A percentile compares a stretch with the other conserved stretches of the same genome.
These are phyloP conservation scores for Castor canadensis DNA, from an alignment of 2,113 vertebrate genomes.

Conservation along the genomic window DNA sequence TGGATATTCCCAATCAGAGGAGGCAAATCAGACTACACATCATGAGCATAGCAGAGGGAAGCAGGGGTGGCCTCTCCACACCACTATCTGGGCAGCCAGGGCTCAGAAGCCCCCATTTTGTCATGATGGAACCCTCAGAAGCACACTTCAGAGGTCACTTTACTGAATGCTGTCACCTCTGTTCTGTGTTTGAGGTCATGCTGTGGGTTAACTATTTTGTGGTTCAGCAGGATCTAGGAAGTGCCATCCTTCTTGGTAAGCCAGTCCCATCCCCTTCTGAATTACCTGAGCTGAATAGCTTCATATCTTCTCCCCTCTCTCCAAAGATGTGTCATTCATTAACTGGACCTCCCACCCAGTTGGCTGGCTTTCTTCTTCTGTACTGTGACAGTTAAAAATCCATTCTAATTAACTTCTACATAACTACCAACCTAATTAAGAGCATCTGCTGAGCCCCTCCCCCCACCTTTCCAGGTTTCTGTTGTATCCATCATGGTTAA, in stretches of 20 bases:
- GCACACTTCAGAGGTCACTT: neutral
- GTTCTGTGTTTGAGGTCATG: neutral
- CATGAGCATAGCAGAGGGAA: neutral
- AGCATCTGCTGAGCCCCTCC: neutral
- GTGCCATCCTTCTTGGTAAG: neutral
- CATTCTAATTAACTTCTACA: neutral
- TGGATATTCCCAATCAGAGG: neutral
- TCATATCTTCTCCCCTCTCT: neutral
- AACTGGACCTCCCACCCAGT: neutral
- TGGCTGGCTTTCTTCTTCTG: neutral
- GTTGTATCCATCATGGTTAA: neutral
- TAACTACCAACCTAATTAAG: conserved; percentile 19
- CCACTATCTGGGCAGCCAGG: neutral
- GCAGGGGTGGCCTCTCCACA: neutral
- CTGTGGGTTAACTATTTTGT: neutral
- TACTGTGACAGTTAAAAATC: neutral
- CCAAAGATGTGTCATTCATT: neutral
- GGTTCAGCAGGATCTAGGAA: neutral
- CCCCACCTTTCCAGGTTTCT: neutral
- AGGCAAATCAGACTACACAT: neutral
- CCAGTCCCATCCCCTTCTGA: neutral
- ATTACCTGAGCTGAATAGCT: neutral
- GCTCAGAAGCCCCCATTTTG: neutral
- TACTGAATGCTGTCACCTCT: neutral
- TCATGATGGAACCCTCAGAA: neutral